Conservation (phyloP, 2,797 vertebrate species). For the Tympanoctomys barrerae region DNA sequence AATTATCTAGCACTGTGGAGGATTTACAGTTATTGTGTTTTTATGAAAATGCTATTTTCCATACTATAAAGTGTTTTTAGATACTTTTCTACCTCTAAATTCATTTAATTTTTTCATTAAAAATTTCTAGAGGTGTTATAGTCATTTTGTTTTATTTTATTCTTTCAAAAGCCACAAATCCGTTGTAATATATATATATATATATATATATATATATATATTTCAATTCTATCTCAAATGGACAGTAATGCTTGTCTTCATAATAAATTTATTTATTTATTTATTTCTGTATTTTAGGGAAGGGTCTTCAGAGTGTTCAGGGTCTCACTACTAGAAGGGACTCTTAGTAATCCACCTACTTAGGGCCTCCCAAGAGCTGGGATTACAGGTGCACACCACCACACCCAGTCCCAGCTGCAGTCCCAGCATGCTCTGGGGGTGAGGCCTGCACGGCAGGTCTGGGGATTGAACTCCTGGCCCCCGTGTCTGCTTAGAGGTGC, state of each 20-base stretch:
- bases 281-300: too few species aligned
- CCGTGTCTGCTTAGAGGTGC: too few species aligned
- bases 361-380: too few species aligned
- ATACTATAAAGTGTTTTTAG: background rate
- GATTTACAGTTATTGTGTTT: background rate
- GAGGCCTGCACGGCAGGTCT: too few species aligned
- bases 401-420: too few species aligned
- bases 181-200: background rate
- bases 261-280: background rate
- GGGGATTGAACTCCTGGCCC: too few species aligned
- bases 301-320: too few species aligned
- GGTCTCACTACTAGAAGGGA: too few species aligned
- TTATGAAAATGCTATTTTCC: background rate
- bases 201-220: background rate
- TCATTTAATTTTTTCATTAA: background rate
- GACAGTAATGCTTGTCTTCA: background rate
- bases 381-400: too few species aligned
- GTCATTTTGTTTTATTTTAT: background rate
- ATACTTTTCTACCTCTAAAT: background rate
- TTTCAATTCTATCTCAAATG: background rate
- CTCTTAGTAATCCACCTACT: too few species aligned
- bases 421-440: too few species aligned
- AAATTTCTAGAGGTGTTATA: background rate
- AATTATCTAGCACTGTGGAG: background rate
- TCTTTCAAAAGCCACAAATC: background rate